Evolutionary conservation across 2,113 vertebrate genomes (phyloP).

Genomic region (Microcebus tavaratra): DNA sequence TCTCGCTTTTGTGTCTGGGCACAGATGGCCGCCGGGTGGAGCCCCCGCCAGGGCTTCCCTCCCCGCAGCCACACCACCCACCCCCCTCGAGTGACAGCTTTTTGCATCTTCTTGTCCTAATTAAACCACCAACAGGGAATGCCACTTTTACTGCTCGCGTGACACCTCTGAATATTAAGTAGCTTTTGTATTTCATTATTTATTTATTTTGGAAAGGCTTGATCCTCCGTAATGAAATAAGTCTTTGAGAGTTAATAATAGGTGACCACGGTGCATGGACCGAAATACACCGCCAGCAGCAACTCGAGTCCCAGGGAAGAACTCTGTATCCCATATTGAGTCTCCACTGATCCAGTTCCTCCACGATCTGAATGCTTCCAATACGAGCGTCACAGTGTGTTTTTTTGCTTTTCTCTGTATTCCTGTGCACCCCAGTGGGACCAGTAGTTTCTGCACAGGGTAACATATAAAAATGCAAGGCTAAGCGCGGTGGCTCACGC

Average conservation of each 20-base stretch:
- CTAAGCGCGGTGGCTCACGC: too few relatives aligned
- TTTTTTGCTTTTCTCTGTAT: constrained; percentile 36
- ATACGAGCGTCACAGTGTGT: neutral
- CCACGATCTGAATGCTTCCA: neutral
- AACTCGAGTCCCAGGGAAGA: neutral
- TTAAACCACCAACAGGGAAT: constrained; percentile 75
- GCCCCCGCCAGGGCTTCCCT: constrained; percentile 45
- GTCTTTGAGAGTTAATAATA: constrained; percentile 64
- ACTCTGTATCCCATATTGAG: neutral
- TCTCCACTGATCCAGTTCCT: neutral
- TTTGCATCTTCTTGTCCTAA: constrained; percentile 75
- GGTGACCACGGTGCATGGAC: neutral
- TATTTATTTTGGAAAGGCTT: constrained; percentile 69
- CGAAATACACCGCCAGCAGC: neutral
- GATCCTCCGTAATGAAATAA: constrained; percentile 74
- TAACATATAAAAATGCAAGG: constrained; percentile 66
- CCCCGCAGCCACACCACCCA: neutral
- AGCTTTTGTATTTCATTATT: constrained; percentile 63
- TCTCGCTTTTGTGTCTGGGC: constrained; percentile 16
- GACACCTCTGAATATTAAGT: constrained; percentile 77
- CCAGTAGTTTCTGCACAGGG: constrained; percentile 66
- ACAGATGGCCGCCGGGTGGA: constrained; percentile 69
- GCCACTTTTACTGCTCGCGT: constrained; percentile 66
- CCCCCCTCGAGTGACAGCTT: constrained; percentile 75
- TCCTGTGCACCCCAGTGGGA: constrained; percentile 57